Conservation (phyloP, 2,113 vertebrate species). For the Cervus canadensis region DNA sequence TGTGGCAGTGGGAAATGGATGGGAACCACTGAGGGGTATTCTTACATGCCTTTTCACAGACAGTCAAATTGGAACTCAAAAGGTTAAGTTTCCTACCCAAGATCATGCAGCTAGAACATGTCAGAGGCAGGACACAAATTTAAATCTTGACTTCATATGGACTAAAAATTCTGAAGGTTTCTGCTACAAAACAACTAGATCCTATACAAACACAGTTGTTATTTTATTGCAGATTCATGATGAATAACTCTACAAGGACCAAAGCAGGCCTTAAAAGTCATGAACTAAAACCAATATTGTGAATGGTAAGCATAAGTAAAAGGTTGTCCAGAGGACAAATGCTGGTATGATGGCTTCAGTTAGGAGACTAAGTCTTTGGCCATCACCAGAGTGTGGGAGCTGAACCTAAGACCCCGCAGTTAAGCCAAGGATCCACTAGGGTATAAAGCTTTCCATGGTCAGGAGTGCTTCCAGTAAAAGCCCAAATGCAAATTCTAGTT, state of each 20-base stretch:
- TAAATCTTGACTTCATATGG: background rate
- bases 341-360: background rate
- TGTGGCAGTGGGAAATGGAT: background rate
- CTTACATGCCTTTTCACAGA: background rate
- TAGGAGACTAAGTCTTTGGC: background rate
- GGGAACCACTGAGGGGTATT: background rate
- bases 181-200: background rate
- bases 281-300: background rate
- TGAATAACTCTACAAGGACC: background rate
- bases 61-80: background rate
- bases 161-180: background rate
- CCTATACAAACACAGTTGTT: background rate
- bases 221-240: background rate
- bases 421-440: background rate
- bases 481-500: background rate
- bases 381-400: too few species aligned
- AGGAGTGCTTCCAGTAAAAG: background rate
- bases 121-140: background rate
- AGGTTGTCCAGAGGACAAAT: background rate
- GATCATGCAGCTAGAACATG: background rate
- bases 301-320: background rate
- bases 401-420: background rate
- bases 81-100: background rate
- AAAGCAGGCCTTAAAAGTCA: background rate
- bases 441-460: background rate